Base-by-base conservation (phyloP, 2,113 vertebrate genomes). In the Dipodomys spectabilis region DNA sequence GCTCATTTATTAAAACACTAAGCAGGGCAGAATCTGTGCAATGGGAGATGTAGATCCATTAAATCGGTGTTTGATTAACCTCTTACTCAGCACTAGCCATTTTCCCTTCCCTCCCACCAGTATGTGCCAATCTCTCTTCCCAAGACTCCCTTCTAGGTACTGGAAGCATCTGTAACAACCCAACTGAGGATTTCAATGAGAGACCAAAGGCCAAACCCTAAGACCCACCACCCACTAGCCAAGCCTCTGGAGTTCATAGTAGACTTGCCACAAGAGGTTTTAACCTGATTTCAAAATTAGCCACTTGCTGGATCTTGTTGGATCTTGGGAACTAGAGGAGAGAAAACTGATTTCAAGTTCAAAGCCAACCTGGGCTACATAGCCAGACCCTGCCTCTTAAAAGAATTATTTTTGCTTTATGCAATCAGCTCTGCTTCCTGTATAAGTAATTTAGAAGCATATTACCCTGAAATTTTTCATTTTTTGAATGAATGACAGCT, bases 1-100 rank as follows among this genome's bases (percentile, higher is more conserved):
- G 94, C n/a, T 80, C 28, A 74, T 85, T 87, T 79, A 82, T 88
- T 86, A 83, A 96, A 94, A 75, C 83, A 65, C 85, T 88, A 67
- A 82, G 69, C 23, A 49, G 28, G 28, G 20, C 32, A 95, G 73
- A 95, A 74, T 15, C 20, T 30, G 30, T 68, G 10, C 74, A 85
- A 30, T 74, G 60, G 74, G 92, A 88, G 49, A 72, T 82, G 57
- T 82, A 79, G 23, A 19, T 87, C 75, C 69, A 79, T 71, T 85
- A 96, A 85, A 65, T 86, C 81, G 73, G n/a, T 89, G 83, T 79
- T 88, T 91, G 44, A 81, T 28, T 77, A 92, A 25, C 12, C 12
- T 27, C 72, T 73, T 73, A 30, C 64, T 75, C 28, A n/a, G 65
- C 32, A 92, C 49, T 18, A 30, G 79, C 57, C 84, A 60, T 84